Base-by-base conservation (phyloP, 2,888 invertebrate genomes). In the Crematogaster levior region DNA sequence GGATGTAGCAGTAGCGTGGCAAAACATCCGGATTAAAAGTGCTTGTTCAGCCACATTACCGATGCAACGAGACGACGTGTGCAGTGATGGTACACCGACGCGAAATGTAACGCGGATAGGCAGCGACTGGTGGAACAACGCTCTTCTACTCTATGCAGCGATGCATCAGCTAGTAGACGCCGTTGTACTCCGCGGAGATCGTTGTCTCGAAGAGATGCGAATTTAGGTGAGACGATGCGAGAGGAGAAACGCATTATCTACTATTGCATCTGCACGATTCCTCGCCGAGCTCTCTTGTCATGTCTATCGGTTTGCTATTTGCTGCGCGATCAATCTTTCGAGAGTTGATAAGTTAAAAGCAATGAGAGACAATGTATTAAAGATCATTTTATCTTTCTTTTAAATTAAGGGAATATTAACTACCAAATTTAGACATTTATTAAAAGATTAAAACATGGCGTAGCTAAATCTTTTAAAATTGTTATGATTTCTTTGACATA, bases 41-140 rank as follows among this genome's bases (percentile, higher is more conserved):
- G 77, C 70, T 56, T 56, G 70, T 79, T 68, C 70, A 79, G 77
- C 70, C 43, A 6, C 68, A 58, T 79, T 79, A 68, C 77, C 56
- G 70, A 79, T 79, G 68, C 68, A 68, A 68, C 43, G 56, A 51
- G 24, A 75, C 75, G 65, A 75, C 65, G 75, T 63, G 43, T 65
- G 43, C 77, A 34, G 30, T 18, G 34, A 68, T 53, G 63, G 24
- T 48, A 24, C 61, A 24, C 18, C 61, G 75, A 63, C 53, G 40
- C 68, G 43, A 77, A 77, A 77, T 77, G 68, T 30, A 77, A 56
- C 30, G 53, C 56, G 66, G 15, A 65, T 51, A 51, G 75, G 74
- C 24, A 48, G 24, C 61, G 61, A 9, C 30, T 56, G 63, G 72
- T 73, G n/a, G 37, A 65, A 75, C 65, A 65, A 65, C 37, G 61